phyloP scores from a whole-genome alignment of 2,797 vertebrate species.

The Antennarius maculatus region DNA sequence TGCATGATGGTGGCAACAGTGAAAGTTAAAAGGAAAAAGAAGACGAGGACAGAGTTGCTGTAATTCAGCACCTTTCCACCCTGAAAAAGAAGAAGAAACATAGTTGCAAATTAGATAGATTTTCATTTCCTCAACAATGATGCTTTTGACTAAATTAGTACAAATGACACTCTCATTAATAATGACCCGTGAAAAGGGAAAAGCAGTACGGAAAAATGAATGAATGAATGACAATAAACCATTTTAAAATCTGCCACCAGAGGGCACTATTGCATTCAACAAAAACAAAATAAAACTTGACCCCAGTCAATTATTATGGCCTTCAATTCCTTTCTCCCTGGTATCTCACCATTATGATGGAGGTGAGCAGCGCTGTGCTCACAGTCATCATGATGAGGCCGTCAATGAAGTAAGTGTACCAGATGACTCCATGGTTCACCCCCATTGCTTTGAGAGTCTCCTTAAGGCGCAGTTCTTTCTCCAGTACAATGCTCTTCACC shows the following conservation, averaged over 20 bases:
- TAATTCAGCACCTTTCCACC: conserved; percentile 91
- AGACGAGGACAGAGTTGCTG: conserved; percentile 89
- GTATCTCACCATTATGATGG: conserved; percentile 88
- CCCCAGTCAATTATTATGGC: background rate
- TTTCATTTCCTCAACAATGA: background rate
- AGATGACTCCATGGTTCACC: conserved; percentile 88
- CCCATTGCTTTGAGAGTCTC: conserved; percentile 94
- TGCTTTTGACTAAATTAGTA: background rate
- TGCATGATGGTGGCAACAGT: conserved; percentile 91
- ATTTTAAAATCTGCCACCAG: conserved; percentile 55
- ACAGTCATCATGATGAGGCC: conserved; percentile 88
- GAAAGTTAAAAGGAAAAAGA: conserved; percentile 92
- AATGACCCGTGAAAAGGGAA: too few relatives aligned
- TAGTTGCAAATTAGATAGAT: background rate
- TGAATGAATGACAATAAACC: background rate
- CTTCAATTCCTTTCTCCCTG: background rate
- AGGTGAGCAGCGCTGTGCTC: conserved; percentile 89
- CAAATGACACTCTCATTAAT: background rate
- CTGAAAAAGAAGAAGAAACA: conserved; percentile 68
- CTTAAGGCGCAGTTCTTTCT: conserved; percentile 93
- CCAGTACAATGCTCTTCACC: conserved; percentile 93
- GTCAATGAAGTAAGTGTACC: conserved; percentile 97
- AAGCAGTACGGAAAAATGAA: too few relatives aligned
- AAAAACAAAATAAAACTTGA: conserved; percentile 13
- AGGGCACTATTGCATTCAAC: conserved; percentile 38